phyloP scores from a whole-genome alignment of 2,113 vertebrate genomes.

The Elaphurus davidianus region DNA sequence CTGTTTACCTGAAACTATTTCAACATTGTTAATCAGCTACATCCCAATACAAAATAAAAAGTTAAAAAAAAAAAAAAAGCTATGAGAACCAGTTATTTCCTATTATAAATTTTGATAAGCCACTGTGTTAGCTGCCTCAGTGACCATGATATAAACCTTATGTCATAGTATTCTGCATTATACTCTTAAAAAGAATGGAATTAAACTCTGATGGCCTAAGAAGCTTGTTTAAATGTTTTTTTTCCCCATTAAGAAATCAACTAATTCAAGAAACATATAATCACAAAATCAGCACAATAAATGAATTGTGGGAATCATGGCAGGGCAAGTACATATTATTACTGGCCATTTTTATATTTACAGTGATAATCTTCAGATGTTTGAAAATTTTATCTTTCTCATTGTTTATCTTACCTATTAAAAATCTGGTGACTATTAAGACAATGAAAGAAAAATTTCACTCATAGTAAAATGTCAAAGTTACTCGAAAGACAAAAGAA shows the following conservation, averaged over 20 bases:
- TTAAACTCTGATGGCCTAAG: not conserved
- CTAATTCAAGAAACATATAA: constrained; percentile 14
- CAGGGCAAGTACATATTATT: not conserved
- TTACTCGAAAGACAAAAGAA: not conserved
- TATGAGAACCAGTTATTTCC: not conserved
- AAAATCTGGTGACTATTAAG: not conserved
- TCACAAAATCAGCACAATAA: not conserved
- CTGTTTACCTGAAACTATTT: not conserved
- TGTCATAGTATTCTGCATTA: not conserved
- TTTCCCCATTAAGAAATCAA: not conserved
- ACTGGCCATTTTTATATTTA: not conserved
- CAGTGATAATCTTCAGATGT: not conserved
- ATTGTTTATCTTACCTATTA: not conserved
- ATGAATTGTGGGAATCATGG: not conserved
- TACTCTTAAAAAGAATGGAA: not conserved
- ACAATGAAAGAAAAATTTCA: not conserved
- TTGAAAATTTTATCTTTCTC: not conserved
- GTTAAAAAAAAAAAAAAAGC: not conserved
- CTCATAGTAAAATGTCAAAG: not conserved
- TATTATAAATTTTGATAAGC: not conserved
- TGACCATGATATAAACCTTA: not conserved
- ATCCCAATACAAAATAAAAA: not conserved
- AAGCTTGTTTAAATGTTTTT: not conserved
- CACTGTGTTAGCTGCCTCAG: not conserved
- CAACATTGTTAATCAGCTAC: not conserved